Conservation (phyloP, 2,113 vertebrate species). For the Tenrec ecaudatus region DNA sequence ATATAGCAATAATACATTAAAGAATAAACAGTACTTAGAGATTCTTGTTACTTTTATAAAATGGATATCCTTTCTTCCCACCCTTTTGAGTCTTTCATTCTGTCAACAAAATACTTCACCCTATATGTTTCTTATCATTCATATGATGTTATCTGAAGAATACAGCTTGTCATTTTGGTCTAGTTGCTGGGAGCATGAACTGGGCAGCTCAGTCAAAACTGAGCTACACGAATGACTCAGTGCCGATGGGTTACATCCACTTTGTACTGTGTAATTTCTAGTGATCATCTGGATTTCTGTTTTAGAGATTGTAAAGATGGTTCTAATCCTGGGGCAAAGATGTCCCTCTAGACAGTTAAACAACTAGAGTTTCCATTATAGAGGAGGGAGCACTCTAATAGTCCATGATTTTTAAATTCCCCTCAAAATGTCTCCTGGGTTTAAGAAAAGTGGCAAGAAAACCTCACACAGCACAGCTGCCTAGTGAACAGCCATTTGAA, state of each 20-base stretch:
- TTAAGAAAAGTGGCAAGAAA: slow-evolving; percentile 30
- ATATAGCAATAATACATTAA: slow-evolving; percentile 7
- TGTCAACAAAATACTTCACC: slow-evolving; percentile 20
- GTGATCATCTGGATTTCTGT: slow-evolving; percentile 36
- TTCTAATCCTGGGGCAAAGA: background rate
- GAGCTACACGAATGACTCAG: slow-evolving; percentile 4
- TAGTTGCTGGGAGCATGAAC: slow-evolving; percentile 28
- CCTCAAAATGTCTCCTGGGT: background rate
- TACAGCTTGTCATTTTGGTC: slow-evolving; percentile 57
- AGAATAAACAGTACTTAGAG: slow-evolving; percentile 27
- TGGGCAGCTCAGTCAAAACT: slow-evolving; percentile 36
- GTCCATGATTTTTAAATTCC: slow-evolving; percentile 40
- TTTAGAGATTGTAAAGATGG: slow-evolving; percentile 18
- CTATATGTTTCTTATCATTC: slow-evolving; percentile 50
- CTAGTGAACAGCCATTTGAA: background rate
- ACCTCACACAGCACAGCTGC: background rate
- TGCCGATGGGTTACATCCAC: background rate
- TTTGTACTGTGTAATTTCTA: background rate
- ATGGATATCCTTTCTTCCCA: background rate
- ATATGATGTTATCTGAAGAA: slow-evolving; percentile 40
- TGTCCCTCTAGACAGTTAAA: background rate
- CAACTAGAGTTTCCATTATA: background rate
- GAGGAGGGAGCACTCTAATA: background rate
- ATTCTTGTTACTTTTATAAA: slow-evolving; percentile 33
- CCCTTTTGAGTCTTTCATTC: slow-evolving; percentile 1